phyloP scores from a whole-genome alignment of 2,888 invertebrate genomes.

The Drosophila trichaetosa region DNA sequence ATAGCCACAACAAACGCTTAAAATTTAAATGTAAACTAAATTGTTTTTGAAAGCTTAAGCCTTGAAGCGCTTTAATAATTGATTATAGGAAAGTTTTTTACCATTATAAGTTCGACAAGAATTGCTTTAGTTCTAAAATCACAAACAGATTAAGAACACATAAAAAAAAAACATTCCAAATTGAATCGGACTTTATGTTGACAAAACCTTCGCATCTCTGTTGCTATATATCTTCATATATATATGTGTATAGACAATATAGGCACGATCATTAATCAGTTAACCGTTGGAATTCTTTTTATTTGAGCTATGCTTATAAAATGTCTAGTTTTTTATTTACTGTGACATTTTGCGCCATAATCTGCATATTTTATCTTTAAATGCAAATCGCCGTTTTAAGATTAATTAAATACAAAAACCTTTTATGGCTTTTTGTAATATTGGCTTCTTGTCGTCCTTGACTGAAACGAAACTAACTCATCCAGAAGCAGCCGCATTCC shows the following conservation, averaged over 20 bases:
- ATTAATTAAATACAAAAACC: constrained; percentile 4
- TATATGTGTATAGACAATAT: not conserved
- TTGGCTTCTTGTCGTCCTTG: constrained; percentile 2
- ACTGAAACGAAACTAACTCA: not conserved
- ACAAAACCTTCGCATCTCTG: not conserved
- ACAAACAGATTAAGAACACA: no score
- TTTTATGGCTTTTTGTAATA: constrained; percentile 1
- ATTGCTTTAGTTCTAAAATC: not conserved
- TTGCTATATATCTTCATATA: not conserved
- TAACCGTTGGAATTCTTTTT: not conserved
- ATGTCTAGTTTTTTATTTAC: not conserved
- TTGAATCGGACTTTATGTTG: not conserved
- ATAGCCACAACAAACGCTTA: not conserved
- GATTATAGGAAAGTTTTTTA: not conserved
- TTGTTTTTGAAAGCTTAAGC: not conserved
- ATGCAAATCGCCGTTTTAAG: constrained; percentile 10
- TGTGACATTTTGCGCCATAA: not conserved
- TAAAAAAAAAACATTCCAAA: not conserved
- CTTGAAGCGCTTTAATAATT: not conserved
- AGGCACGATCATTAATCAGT: not conserved
- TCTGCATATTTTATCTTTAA: not conserved
- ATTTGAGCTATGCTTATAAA: not conserved
- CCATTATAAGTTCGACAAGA: not conserved
- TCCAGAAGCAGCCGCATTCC: constrained; percentile 21
- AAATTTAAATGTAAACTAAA: not conserved